Base-by-base conservation (phyloP, 2,113 vertebrate species). In the Piprites chloris region DNA sequence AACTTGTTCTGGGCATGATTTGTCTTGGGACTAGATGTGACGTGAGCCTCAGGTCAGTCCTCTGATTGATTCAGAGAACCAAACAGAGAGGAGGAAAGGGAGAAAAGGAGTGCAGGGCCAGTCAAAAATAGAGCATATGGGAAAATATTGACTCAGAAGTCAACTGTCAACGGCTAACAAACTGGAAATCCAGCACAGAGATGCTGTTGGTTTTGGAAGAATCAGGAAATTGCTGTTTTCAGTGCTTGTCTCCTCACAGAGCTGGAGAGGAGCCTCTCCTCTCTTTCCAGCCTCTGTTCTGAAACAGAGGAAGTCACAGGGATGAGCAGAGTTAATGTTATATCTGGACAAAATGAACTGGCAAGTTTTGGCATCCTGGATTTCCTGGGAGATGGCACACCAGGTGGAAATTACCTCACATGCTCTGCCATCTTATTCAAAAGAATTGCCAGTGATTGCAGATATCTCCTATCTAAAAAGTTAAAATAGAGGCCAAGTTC, bases 11-110 rank as follows among this genome's bases (percentile, higher is more conserved):
- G 72, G 67, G 78, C 67, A 80, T 91, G 74, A 94, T 94, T 93
- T 95, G 47, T 95, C 88, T 95, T 80, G 93, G 85, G 93, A 94
- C 85, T 88, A 28, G 72, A 96, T 93, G 33, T 47, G 74, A 90
- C 95, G 33, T 92, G 72, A 93, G 93, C 90, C 85, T 89, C 65
- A 65, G 84, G 88, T 95, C 88, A 93, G 66, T 74, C 28, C 23
- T 78, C 62, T 81, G 84, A 88, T 41, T 89, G 47, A 85, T 90
- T 89, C 55, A 47, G 52, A 89, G 66, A 75, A 74, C 62, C 73
- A 92, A 82, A 46, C 10, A 41, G 35, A 83, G 62, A 80, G 63
- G 46, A 79, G 21, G 33, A 87, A 82, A 32, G 27, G 58, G 46
- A 91, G 12, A 28, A 66, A 90, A 76, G 27, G 24, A 5, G 1